A percentile compares a stretch with the other conserved stretches of the same genome.
Evolutionary conservation across 2,797 vertebrate genomes (phyloP).

Genomic region (Threskiornis aethiopicus): DNA sequence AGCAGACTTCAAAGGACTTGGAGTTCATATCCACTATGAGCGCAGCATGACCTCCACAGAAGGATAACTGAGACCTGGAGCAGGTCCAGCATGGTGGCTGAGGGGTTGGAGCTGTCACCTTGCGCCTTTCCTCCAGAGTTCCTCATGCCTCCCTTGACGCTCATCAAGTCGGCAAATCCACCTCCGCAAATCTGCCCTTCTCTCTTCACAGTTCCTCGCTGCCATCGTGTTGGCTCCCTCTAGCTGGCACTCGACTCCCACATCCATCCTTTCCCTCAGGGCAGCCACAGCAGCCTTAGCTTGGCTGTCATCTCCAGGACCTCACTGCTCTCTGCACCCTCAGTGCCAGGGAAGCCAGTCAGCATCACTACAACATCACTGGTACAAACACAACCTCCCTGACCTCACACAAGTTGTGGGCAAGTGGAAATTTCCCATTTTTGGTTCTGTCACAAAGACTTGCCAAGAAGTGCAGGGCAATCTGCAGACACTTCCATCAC

Average conservation of each 20-base stretch:
- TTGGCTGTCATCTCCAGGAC: background rate
- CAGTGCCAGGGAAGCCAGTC: background rate
- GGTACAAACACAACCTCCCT: background rate
- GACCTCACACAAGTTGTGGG: background rate
- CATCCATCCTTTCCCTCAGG: background rate
- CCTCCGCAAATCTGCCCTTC: background rate
- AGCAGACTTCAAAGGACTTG: slow-evolving; percentile 7
- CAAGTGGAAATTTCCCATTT: background rate
- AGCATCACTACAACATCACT: background rate
- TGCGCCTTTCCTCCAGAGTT: background rate
- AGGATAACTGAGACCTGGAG: background rate
- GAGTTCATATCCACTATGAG: background rate
- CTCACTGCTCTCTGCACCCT: background rate
- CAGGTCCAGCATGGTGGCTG: background rate
- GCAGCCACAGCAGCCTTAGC: background rate
- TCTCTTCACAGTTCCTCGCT: background rate
- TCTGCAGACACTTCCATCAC: background rate
- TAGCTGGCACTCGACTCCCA: background rate
- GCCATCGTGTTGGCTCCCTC: background rate
- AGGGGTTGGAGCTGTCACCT: background rate
- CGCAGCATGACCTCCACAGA: background rate
- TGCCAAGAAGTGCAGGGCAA: background rate
- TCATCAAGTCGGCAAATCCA: background rate
- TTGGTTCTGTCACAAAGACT: background rate
- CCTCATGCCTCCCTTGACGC: background rate